A percentile compares a stretch with the other conserved stretches of the same genome.
These are phyloP conservation scores for Thunnus albacares DNA, from an alignment of 2,797 vertebrate species.

Conservation along the genomic window DNA sequence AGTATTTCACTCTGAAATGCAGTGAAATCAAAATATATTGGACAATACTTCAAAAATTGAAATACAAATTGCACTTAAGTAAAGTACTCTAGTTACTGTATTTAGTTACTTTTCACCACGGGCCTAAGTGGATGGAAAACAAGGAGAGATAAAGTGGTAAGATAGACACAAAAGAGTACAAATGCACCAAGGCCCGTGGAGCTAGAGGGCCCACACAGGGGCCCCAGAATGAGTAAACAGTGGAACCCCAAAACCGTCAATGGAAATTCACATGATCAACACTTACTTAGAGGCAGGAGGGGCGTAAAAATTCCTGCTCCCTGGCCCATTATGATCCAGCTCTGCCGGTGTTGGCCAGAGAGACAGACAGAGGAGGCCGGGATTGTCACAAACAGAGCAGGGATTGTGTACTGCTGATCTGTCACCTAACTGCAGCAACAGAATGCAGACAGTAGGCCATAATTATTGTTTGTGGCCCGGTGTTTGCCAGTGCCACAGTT, in stretches of 20 bases:
- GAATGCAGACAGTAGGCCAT: slow-evolving; percentile 77
- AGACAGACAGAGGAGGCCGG: slow-evolving; percentile 66
- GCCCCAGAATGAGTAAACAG: slow-evolving; percentile 44
- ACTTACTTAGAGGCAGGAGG: slow-evolving; percentile 60
- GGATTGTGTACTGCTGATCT: slow-evolving; percentile 85
- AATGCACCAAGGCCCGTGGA: background rate
- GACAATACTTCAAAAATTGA: no score
- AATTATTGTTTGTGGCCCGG: slow-evolving; percentile 71
- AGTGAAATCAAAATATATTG: no score
- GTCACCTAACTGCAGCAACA: slow-evolving; percentile 78
- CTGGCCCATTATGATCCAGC: slow-evolving; percentile 72
- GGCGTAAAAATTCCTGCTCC: slow-evolving; percentile 75
- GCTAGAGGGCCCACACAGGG: slow-evolving; percentile 10
- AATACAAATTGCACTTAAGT: no score
- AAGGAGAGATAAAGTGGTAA: background rate
- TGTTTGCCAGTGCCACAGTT: slow-evolving; percentile 61
- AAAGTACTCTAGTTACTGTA: no score
- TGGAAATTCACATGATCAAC: slow-evolving; percentile 72
- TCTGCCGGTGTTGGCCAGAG: slow-evolving; percentile 61
- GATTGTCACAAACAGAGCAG: slow-evolving; percentile 80
- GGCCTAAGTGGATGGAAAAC: background rate
- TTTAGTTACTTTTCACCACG: background rate
- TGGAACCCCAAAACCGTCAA: slow-evolving; percentile 40
- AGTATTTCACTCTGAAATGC: no score
- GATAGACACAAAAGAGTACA: background rate